A percentile compares a stretch with the other conserved stretches of the same genome.
Evolutionary conservation across 2,113 vertebrate species (phyloP).

Genomic region (Agelaius tricolor): DNA sequence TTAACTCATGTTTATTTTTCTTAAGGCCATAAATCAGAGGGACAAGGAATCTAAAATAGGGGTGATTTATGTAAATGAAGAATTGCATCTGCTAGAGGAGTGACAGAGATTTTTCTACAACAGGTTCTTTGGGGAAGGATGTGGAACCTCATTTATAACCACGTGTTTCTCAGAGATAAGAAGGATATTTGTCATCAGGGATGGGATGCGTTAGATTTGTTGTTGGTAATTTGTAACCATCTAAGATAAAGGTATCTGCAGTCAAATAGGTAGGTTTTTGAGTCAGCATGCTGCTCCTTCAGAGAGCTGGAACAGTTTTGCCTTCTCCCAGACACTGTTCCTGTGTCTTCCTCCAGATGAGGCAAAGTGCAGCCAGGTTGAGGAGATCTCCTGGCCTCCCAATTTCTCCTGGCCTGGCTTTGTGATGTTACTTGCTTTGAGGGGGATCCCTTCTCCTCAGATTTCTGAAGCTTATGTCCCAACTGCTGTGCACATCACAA

Average conservation of each 20-base stretch:
- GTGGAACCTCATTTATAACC: neutral
- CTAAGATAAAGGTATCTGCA: neutral
- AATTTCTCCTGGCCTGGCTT: neutral
- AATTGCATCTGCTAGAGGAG: neutral
- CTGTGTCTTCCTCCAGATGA: neutral
- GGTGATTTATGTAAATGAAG: neutral
- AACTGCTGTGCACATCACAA: neutral
- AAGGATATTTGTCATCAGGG: neutral
- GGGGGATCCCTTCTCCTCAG: neutral
- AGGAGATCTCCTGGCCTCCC: neutral
- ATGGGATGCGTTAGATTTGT: neutral
- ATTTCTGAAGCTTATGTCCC: neutral
- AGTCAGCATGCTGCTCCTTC: neutral
- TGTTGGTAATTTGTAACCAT: slow-evolving; percentile 22
- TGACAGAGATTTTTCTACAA: neutral
- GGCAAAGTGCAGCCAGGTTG: neutral
- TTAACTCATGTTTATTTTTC: slow-evolving; percentile 22
- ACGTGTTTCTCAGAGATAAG: neutral
- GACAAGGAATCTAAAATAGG: neutral
- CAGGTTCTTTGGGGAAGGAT: neutral
- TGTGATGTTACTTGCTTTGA: neutral
- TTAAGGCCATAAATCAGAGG: slow-evolving; percentile 22
- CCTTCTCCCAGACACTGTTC: neutral
- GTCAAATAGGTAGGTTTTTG: neutral
- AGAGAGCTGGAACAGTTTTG: neutral